Evolutionary conservation across 2,888 invertebrate genomes (phyloP).

Genomic region (Drosophila subquinaria): DNA sequence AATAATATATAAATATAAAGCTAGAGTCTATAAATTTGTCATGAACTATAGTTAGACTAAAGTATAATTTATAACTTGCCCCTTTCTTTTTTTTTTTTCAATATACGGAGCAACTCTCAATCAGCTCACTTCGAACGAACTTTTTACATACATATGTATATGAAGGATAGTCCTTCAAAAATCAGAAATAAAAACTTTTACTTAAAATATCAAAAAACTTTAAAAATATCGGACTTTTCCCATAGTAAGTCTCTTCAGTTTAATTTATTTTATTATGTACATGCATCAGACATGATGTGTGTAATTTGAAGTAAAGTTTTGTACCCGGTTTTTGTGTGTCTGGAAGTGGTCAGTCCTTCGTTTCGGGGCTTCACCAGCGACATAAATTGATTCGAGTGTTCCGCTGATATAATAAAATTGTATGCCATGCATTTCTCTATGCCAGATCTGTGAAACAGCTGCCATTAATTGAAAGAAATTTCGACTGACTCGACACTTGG

Average conservation of each 20-base stretch:
- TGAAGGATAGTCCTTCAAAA: too few relatives aligned
- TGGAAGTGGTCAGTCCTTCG: not conserved
- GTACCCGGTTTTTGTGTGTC: not conserved
- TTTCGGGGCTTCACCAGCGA: conserved; percentile 25
- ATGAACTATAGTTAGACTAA: too few relatives aligned
- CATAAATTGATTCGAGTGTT: conserved; percentile 68
- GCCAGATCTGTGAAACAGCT: conserved; percentile 28
- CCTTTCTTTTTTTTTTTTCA: too few relatives aligned
- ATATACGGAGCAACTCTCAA: too few relatives aligned
- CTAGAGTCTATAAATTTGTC: too few relatives aligned
- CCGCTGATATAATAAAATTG: conserved; percentile 64
- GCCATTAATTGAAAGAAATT: conserved; percentile 53
- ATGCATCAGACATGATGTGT: not conserved
- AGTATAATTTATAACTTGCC: too few relatives aligned
- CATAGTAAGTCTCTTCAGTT: not conserved
- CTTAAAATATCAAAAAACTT: too few relatives aligned
- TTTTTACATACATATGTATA: too few relatives aligned
- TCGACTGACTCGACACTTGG: conserved; percentile 10
- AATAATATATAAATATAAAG: too few relatives aligned
- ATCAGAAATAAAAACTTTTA: too few relatives aligned
- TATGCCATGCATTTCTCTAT: conserved; percentile 68
- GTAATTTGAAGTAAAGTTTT: not conserved
- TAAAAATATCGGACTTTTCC: too few relatives aligned
- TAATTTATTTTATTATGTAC: not conserved
- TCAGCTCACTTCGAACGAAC: too few relatives aligned